Conservation (phyloP, 2,797 vertebrate genomes). For the Enoplosus armatus region DNA sequence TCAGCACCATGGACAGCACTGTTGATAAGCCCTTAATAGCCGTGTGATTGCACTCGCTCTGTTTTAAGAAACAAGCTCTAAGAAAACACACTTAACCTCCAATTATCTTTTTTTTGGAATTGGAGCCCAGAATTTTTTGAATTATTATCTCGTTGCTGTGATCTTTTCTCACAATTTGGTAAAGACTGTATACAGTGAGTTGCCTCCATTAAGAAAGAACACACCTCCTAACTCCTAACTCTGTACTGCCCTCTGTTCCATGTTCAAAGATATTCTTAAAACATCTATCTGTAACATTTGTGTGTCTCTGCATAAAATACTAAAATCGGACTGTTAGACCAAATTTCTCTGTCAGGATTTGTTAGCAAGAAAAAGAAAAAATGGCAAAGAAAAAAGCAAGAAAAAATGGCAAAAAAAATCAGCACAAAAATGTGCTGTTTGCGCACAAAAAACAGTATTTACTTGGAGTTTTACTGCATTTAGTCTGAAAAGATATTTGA, state of each 20-base stretch:
- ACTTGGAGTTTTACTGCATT: too few species aligned
- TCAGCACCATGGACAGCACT: background rate
- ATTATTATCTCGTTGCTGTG: background rate
- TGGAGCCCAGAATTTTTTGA: background rate
- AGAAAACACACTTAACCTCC: too few species aligned
- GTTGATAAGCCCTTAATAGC: background rate
- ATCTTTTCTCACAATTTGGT: background rate
- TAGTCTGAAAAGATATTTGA: background rate
- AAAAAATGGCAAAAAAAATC: too few species aligned
- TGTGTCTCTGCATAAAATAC: background rate
- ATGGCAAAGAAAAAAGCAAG: too few species aligned
- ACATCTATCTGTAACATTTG: too few species aligned
- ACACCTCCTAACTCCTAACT: too few species aligned
- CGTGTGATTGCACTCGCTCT: background rate
- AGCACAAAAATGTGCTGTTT: too few species aligned
- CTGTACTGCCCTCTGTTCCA: background rate
- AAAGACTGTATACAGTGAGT: background rate
- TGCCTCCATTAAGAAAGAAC: background rate
- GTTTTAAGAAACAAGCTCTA: too few species aligned
- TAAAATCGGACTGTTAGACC: background rate
- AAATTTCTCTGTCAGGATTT: background rate
- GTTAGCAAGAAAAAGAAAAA: background rate
- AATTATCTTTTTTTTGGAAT: too few species aligned
- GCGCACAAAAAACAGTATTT: too few species aligned
- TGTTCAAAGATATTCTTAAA: background rate